A percentile compares a stretch with the other conserved stretches of the same genome.
phyloP scores from a whole-genome alignment of 2,797 vertebrate species.

The Argya squamiceps region DNA sequence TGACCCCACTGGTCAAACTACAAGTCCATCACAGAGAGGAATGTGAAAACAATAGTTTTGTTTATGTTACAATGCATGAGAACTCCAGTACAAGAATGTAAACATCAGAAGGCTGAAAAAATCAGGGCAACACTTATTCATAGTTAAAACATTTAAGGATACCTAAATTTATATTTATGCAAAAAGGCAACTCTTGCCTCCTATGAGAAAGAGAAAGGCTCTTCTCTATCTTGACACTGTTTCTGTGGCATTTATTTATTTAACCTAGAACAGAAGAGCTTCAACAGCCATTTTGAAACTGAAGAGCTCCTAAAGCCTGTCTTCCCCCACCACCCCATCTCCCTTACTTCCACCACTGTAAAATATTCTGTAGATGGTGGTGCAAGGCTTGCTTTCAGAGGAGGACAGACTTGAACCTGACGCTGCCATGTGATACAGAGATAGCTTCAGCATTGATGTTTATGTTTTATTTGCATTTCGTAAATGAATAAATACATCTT shows the following conservation, averaged over 20 bases:
- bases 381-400: neutral
- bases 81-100: too few relatives aligned
- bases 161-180: neutral
- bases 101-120: too few relatives aligned
- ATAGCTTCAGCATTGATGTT: neutral
- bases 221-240: neutral
- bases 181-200: neutral
- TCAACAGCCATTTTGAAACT: neutral
- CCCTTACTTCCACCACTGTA: neutral
- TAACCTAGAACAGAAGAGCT: neutral
- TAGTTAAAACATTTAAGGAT: neutral
- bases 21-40: too few relatives aligned
- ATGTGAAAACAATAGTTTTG: too few relatives aligned
- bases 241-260: neutral
- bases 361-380: neutral
- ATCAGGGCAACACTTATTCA: neutral
- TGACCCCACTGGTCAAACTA: too few relatives aligned
- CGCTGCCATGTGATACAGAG: too few relatives aligned
- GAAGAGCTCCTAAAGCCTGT: neutral
- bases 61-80: too few relatives aligned
- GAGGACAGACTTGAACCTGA: neutral
- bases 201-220: neutral
- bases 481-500: neutral
- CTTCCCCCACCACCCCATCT: fast-evolving
- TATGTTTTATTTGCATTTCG: neutral